Conservation (phyloP, 2,113 vertebrate species). For the Smithornis capensis region DNA sequence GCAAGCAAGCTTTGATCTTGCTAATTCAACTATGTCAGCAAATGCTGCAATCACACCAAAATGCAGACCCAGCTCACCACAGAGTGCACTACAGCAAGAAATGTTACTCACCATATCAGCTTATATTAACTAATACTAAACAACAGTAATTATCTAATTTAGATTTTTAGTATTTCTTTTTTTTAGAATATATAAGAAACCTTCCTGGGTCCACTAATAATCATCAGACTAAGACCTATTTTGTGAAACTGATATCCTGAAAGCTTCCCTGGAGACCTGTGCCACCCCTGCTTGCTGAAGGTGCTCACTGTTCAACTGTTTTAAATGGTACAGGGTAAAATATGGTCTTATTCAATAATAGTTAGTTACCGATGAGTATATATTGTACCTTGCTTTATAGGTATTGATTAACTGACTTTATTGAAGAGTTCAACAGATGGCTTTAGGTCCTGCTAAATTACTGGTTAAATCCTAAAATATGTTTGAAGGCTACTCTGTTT, state of each 20-base stretch:
- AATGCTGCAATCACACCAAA: slow-evolving; percentile 26
- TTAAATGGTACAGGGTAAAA: neutral
- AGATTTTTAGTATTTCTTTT: neutral
- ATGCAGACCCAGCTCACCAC: neutral
- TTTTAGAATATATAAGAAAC: neutral
- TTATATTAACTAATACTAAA: neutral
- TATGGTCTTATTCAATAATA: neutral
- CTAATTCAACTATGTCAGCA: slow-evolving; percentile 30
- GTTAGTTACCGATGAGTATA: neutral
- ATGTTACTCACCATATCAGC: neutral
- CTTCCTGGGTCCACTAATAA: neutral
- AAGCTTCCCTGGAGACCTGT: neutral
- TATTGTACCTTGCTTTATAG: neutral
- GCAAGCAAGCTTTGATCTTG: slow-evolving; percentile 14
- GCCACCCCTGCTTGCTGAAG: rapidly evolving
- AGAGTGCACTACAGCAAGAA: neutral
- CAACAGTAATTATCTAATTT: neutral
- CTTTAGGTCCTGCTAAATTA: neutral
- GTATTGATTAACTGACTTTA: neutral
- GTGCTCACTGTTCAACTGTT: neutral
- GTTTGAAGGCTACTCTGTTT: neutral
- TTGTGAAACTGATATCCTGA: neutral
- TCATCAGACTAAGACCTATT: neutral
- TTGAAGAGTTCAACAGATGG: neutral
- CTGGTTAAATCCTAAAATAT: neutral